Conservation (phyloP, 1,140 invertebrate species). For the Melanaphis sacchari region DNA sequence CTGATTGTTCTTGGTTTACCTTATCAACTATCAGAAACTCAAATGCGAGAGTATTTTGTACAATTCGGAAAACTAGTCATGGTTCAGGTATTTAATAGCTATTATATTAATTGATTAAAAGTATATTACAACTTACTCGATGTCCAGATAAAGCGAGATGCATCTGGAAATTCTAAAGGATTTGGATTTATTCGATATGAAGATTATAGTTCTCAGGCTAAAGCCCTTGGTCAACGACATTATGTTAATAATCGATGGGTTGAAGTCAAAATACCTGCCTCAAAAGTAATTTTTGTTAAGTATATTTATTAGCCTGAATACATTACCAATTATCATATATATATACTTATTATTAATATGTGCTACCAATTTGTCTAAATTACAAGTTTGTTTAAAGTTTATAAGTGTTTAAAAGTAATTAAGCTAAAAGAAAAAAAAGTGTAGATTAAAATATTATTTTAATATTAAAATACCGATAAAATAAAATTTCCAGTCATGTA, state of each 20-base stretch:
- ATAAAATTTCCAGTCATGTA: background rate
- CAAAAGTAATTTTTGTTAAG: slow-evolving; percentile 66
- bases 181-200: slow-evolving; percentile 86
- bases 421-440: background rate
- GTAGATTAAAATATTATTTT: background rate
- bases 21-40: slow-evolving; percentile 96
- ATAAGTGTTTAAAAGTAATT: background rate
- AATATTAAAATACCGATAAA: background rate
- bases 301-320: background rate
- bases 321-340: background rate
- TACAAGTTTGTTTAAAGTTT: background rate
- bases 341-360: background rate
- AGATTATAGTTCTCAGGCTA: slow-evolving; percentile 72
- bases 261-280: slow-evolving; percentile 81
- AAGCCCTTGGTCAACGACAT: slow-evolving; percentile 74
- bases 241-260: slow-evolving; percentile 83
- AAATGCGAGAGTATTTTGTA: slow-evolving; percentile 93
- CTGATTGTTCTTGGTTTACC: slow-evolving; percentile 96
- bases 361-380: background rate
- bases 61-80: slow-evolving; percentile 96
- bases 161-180: slow-evolving; percentile 78
- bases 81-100: slow-evolving; percentile 78
- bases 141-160: slow-evolving; percentile 74
- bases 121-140: background rate
- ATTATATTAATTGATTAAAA: background rate